Percentiles rank a stretch among this genome's conserved stretches.
phyloP scores from a whole-genome alignment of 1,140 invertebrate species.

The Drosophila nebulosa region DNA sequence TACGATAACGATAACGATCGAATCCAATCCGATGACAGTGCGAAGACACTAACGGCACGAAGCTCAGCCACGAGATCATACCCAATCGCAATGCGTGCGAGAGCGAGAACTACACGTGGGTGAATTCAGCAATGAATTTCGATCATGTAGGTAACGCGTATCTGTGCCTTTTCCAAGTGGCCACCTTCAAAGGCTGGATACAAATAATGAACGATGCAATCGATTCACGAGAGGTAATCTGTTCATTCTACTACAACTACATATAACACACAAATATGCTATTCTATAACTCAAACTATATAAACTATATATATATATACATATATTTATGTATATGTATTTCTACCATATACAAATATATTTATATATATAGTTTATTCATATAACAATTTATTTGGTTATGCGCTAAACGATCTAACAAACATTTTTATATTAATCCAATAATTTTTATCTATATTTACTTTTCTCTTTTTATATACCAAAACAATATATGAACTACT shows the following conservation, averaged over 20 bases:
- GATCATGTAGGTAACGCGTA: conserved; percentile 99
- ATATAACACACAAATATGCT: not conserved
- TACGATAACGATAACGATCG: too few relatives aligned
- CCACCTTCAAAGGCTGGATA: conserved; percentile 97
- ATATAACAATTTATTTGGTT: not conserved
- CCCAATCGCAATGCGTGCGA: conserved; percentile 91
- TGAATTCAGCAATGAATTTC: conserved; percentile 98
- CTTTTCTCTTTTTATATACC: conserved; percentile 74
- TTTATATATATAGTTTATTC: not conserved
- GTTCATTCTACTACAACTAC: conserved; percentile 13
- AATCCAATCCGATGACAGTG: conserved; percentile 84
- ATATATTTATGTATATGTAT: not conserved
- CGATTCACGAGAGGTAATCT: conserved; percentile 93
- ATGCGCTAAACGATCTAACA: not conserved
- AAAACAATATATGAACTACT: conserved; percentile 32
- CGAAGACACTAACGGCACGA: conserved; percentile 90
- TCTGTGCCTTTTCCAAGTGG: conserved; percentile 98
- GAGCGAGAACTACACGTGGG: conserved; percentile 95
- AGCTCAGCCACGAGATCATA: conserved; percentile 92
- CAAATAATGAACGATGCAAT: conserved; percentile 99
- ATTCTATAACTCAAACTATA: not conserved
- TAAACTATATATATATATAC: conserved; percentile 10
- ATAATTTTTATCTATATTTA: conserved; percentile 68
- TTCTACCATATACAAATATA: not conserved
- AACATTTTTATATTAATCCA: conserved; percentile 59